phyloP scores from a whole-genome alignment of 2,113 vertebrate genomes.

The Platichthys flesus region DNA sequence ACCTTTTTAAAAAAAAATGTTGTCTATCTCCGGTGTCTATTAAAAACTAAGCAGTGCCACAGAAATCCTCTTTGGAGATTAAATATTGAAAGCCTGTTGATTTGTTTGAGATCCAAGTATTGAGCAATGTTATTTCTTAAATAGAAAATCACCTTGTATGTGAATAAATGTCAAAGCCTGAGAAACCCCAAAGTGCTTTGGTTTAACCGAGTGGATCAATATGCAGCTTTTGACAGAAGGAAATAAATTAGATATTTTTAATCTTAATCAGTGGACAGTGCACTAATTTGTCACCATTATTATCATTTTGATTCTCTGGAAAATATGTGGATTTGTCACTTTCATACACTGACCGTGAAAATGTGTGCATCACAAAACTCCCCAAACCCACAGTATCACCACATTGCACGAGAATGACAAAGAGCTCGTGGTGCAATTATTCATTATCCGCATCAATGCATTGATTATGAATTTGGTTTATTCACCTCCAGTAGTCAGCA shows the following conservation, averaged over 20 bases:
- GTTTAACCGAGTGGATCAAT: constrained; percentile 4
- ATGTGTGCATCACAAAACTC: constrained; percentile 1
- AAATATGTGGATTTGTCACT: constrained; percentile 20
- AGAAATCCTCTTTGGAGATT: constrained; percentile 27
- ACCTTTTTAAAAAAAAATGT: constrained; percentile 9
- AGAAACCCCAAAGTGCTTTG: background rate
- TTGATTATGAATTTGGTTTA: constrained; percentile 30
- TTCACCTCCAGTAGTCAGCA: constrained; percentile 31
- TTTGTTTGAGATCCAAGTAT: constrained; percentile 6
- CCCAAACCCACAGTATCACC: background rate
- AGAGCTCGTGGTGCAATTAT: background rate
- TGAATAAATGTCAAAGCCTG: background rate
- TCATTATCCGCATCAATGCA: constrained; percentile 10
- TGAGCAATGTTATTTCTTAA: background rate
- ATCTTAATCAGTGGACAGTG: no score
- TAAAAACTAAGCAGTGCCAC: constrained; percentile 33
- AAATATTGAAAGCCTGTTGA: constrained; percentile 19
- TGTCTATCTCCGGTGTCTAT: constrained; percentile 26
- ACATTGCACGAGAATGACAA: constrained; percentile 22
- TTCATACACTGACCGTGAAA: constrained; percentile 4
- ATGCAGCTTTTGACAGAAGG: background rate
- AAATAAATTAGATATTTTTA: background rate
- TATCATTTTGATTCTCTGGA: background rate
- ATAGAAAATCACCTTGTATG: background rate
- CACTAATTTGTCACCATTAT: no score